Percentiles rank a stretch among this genome's conserved stretches.
phyloP scores from a whole-genome alignment of 2,888 invertebrate genomes.

The Pyrochroa serraticornis region DNA sequence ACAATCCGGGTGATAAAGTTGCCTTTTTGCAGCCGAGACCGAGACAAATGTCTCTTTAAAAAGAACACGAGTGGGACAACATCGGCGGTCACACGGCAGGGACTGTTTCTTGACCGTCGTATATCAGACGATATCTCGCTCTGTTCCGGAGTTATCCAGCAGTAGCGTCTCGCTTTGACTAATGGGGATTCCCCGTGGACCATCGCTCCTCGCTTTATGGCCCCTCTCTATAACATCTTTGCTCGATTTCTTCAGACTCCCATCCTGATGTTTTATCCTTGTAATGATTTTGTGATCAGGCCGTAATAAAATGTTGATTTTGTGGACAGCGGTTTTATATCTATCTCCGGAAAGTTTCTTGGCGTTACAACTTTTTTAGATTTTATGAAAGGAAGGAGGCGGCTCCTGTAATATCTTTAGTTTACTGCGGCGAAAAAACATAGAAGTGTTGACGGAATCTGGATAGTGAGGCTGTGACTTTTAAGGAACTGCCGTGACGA shows the following conservation, averaged over 20 bases:
- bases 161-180: conserved; percentile 37
- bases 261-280: conserved; percentile 16
- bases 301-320: conserved; percentile 33
- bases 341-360: too few species aligned
- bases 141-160: conserved; percentile 30
- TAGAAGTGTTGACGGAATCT: too few species aligned
- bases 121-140: conserved; percentile 35
- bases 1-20: too few species aligned
- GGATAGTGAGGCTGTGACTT: too few species aligned
- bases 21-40: too few species aligned
- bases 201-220: conserved; percentile 33
- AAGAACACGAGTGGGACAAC: conserved; percentile 20
- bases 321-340: conserved; percentile 3
- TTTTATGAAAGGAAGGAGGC: too few species aligned
- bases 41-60: too few species aligned
- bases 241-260: conserved; percentile 10
- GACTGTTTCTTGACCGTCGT: conserved; percentile 35
- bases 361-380: too few species aligned
- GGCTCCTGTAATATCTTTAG: too few species aligned
- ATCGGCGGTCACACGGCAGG: conserved; percentile 11
- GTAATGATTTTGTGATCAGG: conserved; percentile 36
- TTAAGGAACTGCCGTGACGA: too few species aligned
- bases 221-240: conserved; percentile 27
- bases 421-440: too few species aligned
- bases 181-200: conserved; percentile 35